phyloP scores from a whole-genome alignment of 2,113 vertebrate genomes.

The Lagopus leucura region DNA sequence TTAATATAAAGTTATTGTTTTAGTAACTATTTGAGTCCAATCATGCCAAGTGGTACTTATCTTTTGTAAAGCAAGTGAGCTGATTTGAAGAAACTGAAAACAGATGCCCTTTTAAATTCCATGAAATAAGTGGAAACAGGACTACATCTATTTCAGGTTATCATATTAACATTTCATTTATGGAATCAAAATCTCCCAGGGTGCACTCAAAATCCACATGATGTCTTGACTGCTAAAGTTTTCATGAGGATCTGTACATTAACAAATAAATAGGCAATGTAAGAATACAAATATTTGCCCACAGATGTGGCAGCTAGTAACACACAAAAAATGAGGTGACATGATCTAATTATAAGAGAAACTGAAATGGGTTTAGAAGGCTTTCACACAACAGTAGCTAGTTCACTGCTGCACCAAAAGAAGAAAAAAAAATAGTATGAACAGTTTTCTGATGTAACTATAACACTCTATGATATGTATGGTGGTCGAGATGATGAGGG shows the following conservation, averaged over 20 bases:
- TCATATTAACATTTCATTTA: constrained; percentile 65
- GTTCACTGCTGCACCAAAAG: background rate
- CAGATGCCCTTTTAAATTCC: constrained; percentile 60
- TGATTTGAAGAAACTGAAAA: constrained; percentile 71
- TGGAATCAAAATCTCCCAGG: constrained; percentile 66
- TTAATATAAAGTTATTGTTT: constrained; percentile 69
- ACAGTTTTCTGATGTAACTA: background rate
- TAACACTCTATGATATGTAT: background rate
- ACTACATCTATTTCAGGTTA: constrained; percentile 60
- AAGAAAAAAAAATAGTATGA: background rate
- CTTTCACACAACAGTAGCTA: background rate
- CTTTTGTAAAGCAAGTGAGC: constrained; percentile 63
- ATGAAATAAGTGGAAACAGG: constrained; percentile 53
- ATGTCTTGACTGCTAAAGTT: constrained; percentile 71
- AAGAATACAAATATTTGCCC: constrained; percentile 45
- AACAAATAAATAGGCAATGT: constrained; percentile 71
- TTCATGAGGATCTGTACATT: constrained; percentile 74
- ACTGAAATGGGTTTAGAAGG: background rate
- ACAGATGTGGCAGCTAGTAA: constrained; percentile 14
- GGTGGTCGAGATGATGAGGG: background rate
- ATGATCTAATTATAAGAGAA: background rate
- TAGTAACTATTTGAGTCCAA: constrained; percentile 63
- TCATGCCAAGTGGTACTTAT: constrained; percentile 76
- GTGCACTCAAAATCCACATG: constrained; percentile 68
- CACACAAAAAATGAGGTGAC: background rate